phyloP scores from a whole-genome alignment of 1,140 invertebrate species.

The Pinna nobilis region DNA sequence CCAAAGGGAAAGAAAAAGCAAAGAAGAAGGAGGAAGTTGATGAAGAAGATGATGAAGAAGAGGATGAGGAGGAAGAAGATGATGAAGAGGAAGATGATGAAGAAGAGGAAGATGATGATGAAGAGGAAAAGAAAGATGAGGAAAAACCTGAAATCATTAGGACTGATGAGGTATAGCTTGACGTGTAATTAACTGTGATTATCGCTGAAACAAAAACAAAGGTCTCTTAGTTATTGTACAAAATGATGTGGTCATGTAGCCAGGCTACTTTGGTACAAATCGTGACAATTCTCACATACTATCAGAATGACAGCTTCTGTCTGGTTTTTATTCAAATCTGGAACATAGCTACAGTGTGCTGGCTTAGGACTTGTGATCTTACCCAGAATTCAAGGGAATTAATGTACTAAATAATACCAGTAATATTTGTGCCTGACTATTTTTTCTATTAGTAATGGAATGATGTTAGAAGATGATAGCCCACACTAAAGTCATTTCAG shows the following conservation, averaged over 20 bases:
- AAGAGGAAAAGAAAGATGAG: conserved; percentile 35
- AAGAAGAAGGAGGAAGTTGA: conserved; percentile 32
- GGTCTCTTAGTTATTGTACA: background rate
- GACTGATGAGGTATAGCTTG: conserved; percentile 24
- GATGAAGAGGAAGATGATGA: conserved; percentile 41
- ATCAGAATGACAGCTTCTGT: background rate
- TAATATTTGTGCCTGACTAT: no score
- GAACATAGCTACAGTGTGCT: background rate
- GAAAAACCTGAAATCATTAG: conserved; percentile 16
- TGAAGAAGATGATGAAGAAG: conserved; percentile 42
- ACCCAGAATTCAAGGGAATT: no score
- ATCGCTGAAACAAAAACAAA: background rate
- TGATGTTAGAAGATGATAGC: no score
- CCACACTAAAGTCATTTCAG: no score
- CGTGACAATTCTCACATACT: no score
- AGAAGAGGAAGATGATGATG: conserved; percentile 30
- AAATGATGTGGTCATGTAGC: background rate
- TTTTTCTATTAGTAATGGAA: no score
- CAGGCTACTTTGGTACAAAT: background rate
- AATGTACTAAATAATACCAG: no score
- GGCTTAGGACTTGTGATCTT: background rate
- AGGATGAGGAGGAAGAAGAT: conserved; percentile 41
- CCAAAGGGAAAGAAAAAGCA: background rate
- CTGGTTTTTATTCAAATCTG: background rate
- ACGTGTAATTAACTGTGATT: conserved; percentile 26